Evolutionary conservation across 2,113 vertebrate species (phyloP).

Genomic region (Gopherus flavomarginatus): DNA sequence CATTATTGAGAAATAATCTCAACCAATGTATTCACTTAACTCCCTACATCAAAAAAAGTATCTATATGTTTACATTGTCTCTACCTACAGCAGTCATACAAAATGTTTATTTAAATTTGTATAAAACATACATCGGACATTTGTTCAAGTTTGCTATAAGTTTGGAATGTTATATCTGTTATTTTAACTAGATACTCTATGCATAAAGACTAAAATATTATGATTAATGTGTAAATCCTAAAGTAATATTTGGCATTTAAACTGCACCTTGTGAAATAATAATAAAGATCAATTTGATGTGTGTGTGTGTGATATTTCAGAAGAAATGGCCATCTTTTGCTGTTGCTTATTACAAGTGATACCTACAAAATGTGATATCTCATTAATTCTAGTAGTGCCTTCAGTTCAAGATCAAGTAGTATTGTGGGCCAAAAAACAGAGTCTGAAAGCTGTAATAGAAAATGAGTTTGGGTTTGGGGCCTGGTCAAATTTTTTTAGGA

Average conservation of each 20-base stretch:
- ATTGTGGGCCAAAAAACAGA: neutral
- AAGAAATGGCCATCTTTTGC: conserved; percentile 4
- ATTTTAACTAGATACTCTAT: neutral
- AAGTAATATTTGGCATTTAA: neutral
- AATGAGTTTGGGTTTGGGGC: neutral
- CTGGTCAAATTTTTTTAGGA: neutral
- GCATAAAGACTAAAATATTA: neutral
- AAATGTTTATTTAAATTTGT: neutral
- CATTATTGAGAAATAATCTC: neutral
- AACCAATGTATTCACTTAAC: neutral
- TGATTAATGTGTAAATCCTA: neutral
- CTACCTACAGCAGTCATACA: neutral
- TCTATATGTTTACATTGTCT: neutral
- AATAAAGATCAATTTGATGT: neutral
- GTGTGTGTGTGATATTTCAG: neutral
- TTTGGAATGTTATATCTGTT: neutral
- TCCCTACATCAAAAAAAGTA: neutral
- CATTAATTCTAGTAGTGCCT: neutral
- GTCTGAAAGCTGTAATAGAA: neutral
- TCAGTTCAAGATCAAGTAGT: neutral
- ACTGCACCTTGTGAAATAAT: neutral
- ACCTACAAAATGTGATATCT: neutral
- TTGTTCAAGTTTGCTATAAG: neutral
- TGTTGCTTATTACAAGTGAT: neutral
- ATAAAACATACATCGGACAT: neutral